Base-by-base conservation (phyloP, 2,888 invertebrate genomes). In the Chorisops tibialis region DNA sequence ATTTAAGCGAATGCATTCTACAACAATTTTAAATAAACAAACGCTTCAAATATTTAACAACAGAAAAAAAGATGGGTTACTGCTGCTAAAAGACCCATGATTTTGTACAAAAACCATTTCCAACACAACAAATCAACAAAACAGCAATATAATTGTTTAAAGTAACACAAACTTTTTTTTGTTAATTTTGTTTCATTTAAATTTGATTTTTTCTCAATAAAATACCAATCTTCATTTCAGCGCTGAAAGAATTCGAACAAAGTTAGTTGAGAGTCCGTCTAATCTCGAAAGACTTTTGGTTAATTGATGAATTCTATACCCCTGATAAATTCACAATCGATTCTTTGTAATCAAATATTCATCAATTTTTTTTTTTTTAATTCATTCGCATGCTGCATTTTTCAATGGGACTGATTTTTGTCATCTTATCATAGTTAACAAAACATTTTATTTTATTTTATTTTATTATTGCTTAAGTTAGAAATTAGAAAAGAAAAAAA, bases 211-310 rank as follows among this genome's bases (percentile, higher is more conserved):
- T 58, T 51, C 19, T 12, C 6, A 7, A 49, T 14, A 6, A 39
- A 50, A 38, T 30, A 30, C 30, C 30, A 30, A 30, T 30, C 30
- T 30, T 30, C 54, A 62, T 64, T 64, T 64, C 64, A 64, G 64
- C 18, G 50, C 48, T 37, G 59, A 62, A 22, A 62, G 21, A 58
- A 49, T 11, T 35, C 59, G 54, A 48, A 49, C 47, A 19, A 59
- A 56, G 22, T 45, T 56, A 30, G 51, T 59, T 50, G 59, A 41
- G 62, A 59, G 59, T 49, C 64, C 56, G 35, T 62, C 62, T 38
- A 64, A 64, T 47, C 49, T 64, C 49, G 62, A 64, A 62, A 64
- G 62, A 64, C 62, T 64, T 50, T 56, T 64, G 50, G 59, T 62
- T 50, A 62, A 64, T 16, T 21, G 45, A 50, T 16, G 43, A 24